Evolutionary conservation across 2,113 vertebrate species (phyloP).

Genomic region (Pica pica): DNA sequence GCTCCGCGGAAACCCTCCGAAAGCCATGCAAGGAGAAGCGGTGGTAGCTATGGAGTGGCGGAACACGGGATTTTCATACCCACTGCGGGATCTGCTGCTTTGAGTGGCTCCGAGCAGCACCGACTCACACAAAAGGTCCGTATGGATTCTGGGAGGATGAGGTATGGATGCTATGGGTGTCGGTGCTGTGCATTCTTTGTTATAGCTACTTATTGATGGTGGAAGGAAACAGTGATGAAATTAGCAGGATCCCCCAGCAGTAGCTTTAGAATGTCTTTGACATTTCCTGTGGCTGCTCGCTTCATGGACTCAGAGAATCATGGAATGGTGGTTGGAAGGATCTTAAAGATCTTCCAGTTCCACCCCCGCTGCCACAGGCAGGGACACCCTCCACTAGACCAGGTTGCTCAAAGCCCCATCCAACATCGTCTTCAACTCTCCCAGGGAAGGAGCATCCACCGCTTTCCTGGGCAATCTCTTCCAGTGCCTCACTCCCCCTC

Average conservation of each 20-base stretch:
- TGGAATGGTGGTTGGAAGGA: not conserved
- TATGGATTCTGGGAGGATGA: not conserved
- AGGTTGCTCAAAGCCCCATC: not conserved
- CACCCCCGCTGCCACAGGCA: too few relatives aligned
- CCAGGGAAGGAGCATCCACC: not conserved
- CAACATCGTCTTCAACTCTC: not conserved
- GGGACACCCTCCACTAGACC: not conserved
- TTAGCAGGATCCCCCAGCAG: not conserved
- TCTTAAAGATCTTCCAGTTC: not conserved
- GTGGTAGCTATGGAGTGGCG: rapidly evolving
- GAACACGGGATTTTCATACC: not conserved
- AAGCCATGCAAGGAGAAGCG: rapidly evolving
- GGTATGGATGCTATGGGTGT: not conserved
- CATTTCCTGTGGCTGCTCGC: not conserved
- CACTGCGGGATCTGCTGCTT: not conserved
- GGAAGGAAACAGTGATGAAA: not conserved
- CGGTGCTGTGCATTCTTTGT: rapidly evolving
- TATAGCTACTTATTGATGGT: rapidly evolving
- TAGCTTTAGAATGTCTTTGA: not conserved
- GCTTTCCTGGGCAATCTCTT: not conserved
- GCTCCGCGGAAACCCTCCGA: not conserved
- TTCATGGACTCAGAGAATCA: not conserved
- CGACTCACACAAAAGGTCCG: not conserved
- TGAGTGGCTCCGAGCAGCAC: not conserved
- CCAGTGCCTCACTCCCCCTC: not conserved